Conservation (phyloP, 2,888 invertebrate species). For the Athrips mouffetella region DNA sequence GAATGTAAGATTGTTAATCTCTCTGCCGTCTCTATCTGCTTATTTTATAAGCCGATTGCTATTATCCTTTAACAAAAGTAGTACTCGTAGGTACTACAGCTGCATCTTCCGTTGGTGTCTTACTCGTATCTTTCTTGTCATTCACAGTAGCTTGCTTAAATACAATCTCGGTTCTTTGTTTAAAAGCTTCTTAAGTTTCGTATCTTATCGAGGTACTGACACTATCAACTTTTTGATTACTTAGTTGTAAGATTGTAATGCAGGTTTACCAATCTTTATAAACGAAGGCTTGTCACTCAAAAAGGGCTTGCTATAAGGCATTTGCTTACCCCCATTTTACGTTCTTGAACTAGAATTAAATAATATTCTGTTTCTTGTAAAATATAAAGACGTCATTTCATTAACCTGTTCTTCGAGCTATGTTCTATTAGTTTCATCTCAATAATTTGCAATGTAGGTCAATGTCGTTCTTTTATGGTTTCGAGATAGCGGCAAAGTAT, state of each 20-base stretch:
- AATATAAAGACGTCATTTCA: background rate
- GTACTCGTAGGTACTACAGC: no score
- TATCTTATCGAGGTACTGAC: no score
- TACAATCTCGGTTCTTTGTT: no score
- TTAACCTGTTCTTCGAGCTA: background rate
- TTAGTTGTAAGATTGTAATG: no score
- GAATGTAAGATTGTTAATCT: constrained; percentile 8
- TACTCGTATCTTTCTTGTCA: no score
- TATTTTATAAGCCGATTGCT: constrained; percentile 1
- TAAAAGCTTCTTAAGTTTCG: no score
- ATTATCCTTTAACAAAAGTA: background rate
- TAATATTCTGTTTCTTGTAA: background rate
- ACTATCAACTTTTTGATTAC: no score
- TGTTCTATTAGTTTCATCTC: constrained; percentile 6
- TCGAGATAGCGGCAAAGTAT: background rate
- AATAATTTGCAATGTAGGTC: constrained; percentile 4
- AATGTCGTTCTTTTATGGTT: background rate
- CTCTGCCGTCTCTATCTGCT: background rate
- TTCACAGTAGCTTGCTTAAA: no score
- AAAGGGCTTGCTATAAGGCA: background rate
- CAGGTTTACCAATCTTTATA: background rate
- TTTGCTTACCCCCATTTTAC: background rate
- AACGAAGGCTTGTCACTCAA: background rate
- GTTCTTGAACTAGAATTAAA: background rate
- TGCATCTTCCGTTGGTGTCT: no score